These are phyloP conservation scores for Campylomormyrus numenius DNA, from an alignment of 2,113 vertebrate species.

Conservation along the genomic window DNA sequence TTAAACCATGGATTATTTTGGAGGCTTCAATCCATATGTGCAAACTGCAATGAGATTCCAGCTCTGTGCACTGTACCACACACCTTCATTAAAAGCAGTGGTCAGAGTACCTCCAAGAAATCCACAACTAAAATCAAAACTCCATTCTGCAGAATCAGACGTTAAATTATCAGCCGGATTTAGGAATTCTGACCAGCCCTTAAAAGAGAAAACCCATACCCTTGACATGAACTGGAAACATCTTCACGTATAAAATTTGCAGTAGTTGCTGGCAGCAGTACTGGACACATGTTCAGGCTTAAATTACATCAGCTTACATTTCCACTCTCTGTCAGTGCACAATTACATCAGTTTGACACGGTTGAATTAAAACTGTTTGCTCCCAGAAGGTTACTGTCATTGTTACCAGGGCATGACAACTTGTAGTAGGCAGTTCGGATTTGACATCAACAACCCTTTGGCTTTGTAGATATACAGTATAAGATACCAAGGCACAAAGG, in stretches of 20 bases:
- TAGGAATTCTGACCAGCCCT: background rate
- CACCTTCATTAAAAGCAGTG: background rate
- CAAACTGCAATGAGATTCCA: background rate
- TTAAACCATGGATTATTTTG: background rate
- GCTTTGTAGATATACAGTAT: background rate
- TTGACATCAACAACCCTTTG: background rate
- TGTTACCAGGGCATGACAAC: background rate
- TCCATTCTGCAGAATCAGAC: background rate
- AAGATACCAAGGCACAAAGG: background rate
- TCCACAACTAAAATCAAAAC: background rate
- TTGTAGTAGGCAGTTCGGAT: background rate
- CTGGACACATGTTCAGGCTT: background rate
- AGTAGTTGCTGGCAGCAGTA: background rate
- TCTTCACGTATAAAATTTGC: background rate
- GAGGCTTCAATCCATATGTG: background rate
- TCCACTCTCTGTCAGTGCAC: background rate
- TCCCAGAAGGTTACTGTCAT: background rate
- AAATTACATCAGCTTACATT: background rate
- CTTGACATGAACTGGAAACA: background rate
- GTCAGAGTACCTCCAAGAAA: background rate
- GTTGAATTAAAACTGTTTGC: background rate
- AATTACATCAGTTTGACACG: background rate
- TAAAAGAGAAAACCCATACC: background rate
- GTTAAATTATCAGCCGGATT: background rate
- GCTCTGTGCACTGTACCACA: background rate